Evolutionary conservation across 1,140 invertebrate genomes (phyloP), one percentile per base, ranked within the genome.

Genomic region (Pseudobourletiella spinata): DNA sequence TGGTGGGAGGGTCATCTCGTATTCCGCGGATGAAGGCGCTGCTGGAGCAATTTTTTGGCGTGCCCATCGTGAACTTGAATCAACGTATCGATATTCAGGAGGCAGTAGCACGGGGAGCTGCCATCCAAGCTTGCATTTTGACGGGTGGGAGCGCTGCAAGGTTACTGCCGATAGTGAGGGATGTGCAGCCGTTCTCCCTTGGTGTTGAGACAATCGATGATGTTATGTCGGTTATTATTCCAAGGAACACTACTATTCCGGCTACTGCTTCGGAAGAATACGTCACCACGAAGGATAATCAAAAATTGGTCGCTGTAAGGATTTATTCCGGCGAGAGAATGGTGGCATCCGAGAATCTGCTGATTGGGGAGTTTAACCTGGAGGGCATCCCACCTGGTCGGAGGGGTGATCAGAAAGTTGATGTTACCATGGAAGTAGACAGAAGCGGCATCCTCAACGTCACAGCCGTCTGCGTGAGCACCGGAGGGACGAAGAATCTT

Each of bases 161-260:
- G 25, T 76, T 79, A 80, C 14, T 81, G 67, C 72, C 84, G 42
- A 70, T 83, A 51, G n/a, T 46, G 6, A 16, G n/a, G 15, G 83
- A 84, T 72, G 82, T 84, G 1, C 72, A 70, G 4, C 74, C 73
- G 24, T 39, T 71, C 16, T 73, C 71, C 1, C 70, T 85, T 16
- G 84, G 83, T 35, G 84, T 85, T 25, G 83, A 85, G 71, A 84
- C 82, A 1, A 80, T 81, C 4, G 82, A 82, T 3, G 83, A 82
- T 3, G 79, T 84, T 8, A 74, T 77, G 68, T 75, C 75, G 3
- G 56, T 65, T 18, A 65, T 77, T 1, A 72, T 77, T 35, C 67
- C 74, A 54, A 57, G 39, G 39, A 83, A 84, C 71, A 80, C 79
- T 3, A 80, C 78, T 43, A 80, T 84, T 65, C 83, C 82, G 4